A percentile compares a stretch with the other conserved stretches of the same genome.
Evolutionary conservation across 2,888 invertebrate species (phyloP).

Genomic region (Endomychus coccineus): DNA sequence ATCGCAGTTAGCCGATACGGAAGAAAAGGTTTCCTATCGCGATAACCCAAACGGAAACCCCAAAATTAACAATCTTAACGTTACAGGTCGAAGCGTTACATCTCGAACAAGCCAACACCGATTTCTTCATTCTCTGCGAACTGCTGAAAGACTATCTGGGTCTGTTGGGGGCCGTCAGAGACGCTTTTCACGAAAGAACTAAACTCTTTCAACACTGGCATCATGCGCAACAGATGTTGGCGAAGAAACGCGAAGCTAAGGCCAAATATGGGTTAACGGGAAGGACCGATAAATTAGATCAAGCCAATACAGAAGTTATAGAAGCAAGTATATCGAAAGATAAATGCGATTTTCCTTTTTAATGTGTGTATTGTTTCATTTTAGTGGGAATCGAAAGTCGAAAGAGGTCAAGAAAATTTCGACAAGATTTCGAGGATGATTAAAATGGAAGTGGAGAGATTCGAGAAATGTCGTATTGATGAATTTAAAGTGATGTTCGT

Average conservation of each 20-base stretch:
- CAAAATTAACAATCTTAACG: too few species aligned
- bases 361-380: slow-evolving; percentile 18
- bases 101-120: slow-evolving; percentile 88
- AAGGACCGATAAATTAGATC: slow-evolving; percentile 82
- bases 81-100: slow-evolving; percentile 79
- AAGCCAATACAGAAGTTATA: slow-evolving; percentile 82
- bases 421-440: slow-evolving; percentile 91
- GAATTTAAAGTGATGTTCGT: slow-evolving; percentile 89
- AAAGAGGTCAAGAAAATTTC: slow-evolving; percentile 92
- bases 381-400: slow-evolving; percentile 94
- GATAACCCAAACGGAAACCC: too few species aligned
- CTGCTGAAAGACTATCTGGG: slow-evolving; percentile 91
- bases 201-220: slow-evolving; percentile 96
- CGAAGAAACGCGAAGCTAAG: slow-evolving; percentile 89
- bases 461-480: slow-evolving; percentile 77
- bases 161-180: slow-evolving; percentile 85
- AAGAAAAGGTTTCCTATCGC: slow-evolving; percentile 75
- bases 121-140: slow-evolving; percentile 90
- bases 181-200: slow-evolving; percentile 64
- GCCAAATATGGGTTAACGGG: slow-evolving; percentile 86
- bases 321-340: slow-evolving; percentile 57
- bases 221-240: slow-evolving; percentile 89
- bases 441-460: slow-evolving; percentile 87
- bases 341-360: not conserved
- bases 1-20: slow-evolving; percentile 82